phyloP scores from a whole-genome alignment of 2,888 invertebrate species.

The Lamellibrachia columna region DNA sequence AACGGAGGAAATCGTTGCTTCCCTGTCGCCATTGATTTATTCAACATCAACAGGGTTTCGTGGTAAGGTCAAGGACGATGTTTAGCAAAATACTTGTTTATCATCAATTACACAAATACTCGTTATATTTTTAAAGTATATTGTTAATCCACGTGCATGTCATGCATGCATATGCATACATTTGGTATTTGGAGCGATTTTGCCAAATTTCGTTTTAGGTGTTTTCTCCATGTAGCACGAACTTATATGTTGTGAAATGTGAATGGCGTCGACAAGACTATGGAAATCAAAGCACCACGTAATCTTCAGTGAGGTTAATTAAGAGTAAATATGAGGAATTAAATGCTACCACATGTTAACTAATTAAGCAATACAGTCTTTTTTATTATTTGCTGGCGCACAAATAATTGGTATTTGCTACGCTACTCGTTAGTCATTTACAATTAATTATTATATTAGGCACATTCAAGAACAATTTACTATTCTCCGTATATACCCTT shows the following conservation, averaged over 20 bases:
- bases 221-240: neutral
- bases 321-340: too few relatives aligned
- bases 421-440: too few relatives aligned
- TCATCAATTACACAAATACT: neutral
- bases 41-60: constrained; percentile 3
- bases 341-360: too few relatives aligned
- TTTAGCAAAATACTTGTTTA: neutral
- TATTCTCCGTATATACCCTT: too few relatives aligned
- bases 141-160: neutral
- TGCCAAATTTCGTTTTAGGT: neutral
- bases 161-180: neutral
- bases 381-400: too few relatives aligned
- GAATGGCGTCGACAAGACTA: neutral
- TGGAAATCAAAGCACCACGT: neutral
- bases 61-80: constrained; percentile 2
- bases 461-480: too few relatives aligned
- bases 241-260: neutral
- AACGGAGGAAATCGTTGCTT: neutral
- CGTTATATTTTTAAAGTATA: neutral
- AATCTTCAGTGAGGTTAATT: too few relatives aligned
- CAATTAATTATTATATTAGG: too few relatives aligned
- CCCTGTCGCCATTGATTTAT: neutral
- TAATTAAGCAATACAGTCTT: too few relatives aligned
- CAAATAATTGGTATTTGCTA: too few relatives aligned
- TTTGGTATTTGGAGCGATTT: neutral